phyloP scores from a whole-genome alignment of 2,888 invertebrate species.

The Aphrophora alni region DNA sequence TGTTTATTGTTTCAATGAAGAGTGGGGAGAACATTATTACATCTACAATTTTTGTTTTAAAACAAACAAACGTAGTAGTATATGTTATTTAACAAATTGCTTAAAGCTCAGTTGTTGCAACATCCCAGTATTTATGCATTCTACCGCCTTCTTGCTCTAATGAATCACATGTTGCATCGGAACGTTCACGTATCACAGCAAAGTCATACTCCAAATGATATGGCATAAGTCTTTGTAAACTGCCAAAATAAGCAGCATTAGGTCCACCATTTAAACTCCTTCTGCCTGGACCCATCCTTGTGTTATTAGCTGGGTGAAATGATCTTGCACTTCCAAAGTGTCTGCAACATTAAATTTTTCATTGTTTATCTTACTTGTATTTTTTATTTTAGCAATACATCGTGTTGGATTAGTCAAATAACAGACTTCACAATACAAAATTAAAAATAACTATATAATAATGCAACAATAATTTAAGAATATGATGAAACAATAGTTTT shows the following conservation, averaged over 20 bases:
- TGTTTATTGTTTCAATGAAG: no score
- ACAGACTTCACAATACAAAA: no score
- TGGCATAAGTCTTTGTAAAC: slow-evolving; percentile 82
- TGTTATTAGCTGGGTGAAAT: slow-evolving; percentile 67
- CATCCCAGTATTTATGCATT: slow-evolving; percentile 92
- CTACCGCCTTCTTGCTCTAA: slow-evolving; percentile 79
- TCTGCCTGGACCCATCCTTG: slow-evolving; percentile 41
- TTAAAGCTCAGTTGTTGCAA: slow-evolving; percentile 85
- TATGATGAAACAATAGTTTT: no score
- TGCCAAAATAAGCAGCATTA: slow-evolving; percentile 87
- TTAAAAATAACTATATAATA: no score
- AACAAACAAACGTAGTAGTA: neutral
- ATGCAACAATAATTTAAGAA: no score
- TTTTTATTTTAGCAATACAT: no score
- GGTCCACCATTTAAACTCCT: slow-evolving; percentile 71
- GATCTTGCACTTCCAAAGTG: slow-evolving; percentile 83
- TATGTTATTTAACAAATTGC: no score
- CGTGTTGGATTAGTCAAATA: no score
- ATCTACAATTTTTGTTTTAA: neutral
- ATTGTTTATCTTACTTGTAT: slow-evolving; percentile 37
- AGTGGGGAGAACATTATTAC: no score
- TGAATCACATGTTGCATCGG: slow-evolving; percentile 70
- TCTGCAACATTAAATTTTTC: slow-evolving; percentile 70
- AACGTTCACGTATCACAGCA: slow-evolving; percentile 80
- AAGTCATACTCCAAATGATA: slow-evolving; percentile 85